Percentiles rank a stretch among this genome's conserved stretches.
These are phyloP conservation scores for Tipula helvola DNA, from an alignment of 2,888 invertebrate species.

Conservation along the genomic window DNA sequence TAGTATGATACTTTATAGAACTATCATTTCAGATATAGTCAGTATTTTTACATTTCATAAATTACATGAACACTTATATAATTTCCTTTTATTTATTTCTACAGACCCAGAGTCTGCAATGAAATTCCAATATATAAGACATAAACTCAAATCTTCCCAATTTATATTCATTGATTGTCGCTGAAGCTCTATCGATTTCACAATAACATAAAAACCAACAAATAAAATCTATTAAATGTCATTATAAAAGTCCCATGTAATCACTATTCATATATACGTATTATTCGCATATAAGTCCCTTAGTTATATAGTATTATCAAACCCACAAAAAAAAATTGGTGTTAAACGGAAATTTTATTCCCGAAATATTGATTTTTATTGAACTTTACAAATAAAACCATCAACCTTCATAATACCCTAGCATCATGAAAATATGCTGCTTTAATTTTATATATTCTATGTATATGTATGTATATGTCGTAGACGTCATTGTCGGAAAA, in stretches of 20 bases:
- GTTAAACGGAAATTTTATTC: not conserved
- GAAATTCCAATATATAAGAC: not conserved
- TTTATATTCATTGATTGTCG: not conserved
- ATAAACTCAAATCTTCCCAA: not conserved
- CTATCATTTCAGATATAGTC: no score
- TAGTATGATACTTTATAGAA: no score
- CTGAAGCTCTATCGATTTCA: not conserved
- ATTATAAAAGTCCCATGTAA: not conserved
- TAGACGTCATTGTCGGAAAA: not conserved
- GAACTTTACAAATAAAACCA: not conserved
- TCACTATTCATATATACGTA: not conserved
- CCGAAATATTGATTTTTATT: not conserved
- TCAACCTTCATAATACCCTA: not conserved
- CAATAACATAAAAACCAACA: not conserved
- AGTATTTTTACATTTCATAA: no score
- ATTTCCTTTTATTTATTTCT: no score
- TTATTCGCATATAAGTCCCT: not conserved
- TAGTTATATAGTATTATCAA: not conserved
- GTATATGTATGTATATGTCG: not conserved
- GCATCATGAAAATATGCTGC: not conserved
- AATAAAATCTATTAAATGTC: not conserved
- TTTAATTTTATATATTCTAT: not conserved
- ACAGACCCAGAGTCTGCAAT: no score
- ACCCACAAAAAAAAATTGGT: not conserved
- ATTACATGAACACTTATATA: no score